phyloP scores from a whole-genome alignment of 1,140 invertebrate genomes.

The Bombus vancouverensis region DNA sequence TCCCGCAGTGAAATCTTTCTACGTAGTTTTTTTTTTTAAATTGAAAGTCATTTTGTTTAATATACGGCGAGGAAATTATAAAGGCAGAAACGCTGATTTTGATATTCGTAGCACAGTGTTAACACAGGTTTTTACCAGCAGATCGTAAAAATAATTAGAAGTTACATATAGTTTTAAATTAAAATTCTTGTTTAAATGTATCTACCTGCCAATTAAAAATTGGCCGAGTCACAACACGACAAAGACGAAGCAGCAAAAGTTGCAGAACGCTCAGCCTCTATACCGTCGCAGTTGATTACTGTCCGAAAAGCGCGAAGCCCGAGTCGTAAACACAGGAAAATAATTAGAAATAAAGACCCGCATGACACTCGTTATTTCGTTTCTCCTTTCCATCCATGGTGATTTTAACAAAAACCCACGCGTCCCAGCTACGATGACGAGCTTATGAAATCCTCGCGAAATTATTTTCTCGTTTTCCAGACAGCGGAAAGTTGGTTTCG shows the following conservation, averaged over 20 bases:
- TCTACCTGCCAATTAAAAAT: background rate
- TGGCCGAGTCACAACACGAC: background rate
- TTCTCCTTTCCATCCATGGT: background rate
- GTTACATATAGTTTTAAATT: background rate
- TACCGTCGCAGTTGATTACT: slow-evolving; percentile 49
- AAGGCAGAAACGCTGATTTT: no score
- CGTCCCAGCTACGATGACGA: background rate
- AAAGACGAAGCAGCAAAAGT: background rate
- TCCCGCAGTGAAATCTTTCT: no score
- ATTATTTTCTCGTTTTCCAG: background rate
- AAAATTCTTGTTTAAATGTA: background rate
- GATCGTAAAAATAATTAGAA: background rate
- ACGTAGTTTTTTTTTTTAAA: no score
- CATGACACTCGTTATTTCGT: slow-evolving; percentile 21
- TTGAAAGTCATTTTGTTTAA: no score
- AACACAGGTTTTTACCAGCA: background rate
- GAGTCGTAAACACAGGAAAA: slow-evolving; percentile 52
- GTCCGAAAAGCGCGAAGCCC: slow-evolving; percentile 23
- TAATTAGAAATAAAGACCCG: slow-evolving; percentile 61
- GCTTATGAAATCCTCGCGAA: background rate
- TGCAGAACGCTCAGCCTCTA: background rate
- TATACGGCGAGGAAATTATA: no score
- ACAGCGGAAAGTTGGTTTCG: background rate
- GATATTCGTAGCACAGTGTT: no score
- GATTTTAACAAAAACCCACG: background rate